Evolutionary conservation across 2,113 vertebrate species (phyloP), one percentile per base, ranked within the genome.

Genomic region (Barbus barbus): DNA sequence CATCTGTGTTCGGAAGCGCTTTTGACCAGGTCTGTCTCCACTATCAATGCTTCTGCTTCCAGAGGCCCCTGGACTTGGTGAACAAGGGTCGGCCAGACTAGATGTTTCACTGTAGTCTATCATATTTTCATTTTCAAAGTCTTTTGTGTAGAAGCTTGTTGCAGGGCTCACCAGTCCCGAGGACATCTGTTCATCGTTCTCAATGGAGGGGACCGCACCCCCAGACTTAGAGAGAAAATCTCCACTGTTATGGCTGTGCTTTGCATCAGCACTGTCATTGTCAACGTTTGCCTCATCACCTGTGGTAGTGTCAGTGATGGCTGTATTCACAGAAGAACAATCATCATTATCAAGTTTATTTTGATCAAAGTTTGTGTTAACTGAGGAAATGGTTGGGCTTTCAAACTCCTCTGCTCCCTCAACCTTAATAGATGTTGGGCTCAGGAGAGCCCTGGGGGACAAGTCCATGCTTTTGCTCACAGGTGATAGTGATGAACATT

Each of bases 1-100:
- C 98, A 99, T 99, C 80, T 99, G 98, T 83, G 98, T 99, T 92
- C 98, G 96, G 93, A 98, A 99, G 89, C 98, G 97, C 90, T 99
- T 99, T 95, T 98, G 97, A 85, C 98, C 98, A 1, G 97, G 98
- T 78, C 97, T 95, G 85, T 99, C 98, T 87, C 97, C 97, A 0
- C 94, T 95, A 81, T 99, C 98, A 4, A 96, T 95, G 86, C 96
- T 96, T 93, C 96, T 97, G 90, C 93, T 96, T 41, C 96, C 96
- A 46, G 97, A 98, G 36, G 96, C 96, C 33, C 96, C 97, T 71
- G 97, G 97, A 90, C 97, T 98, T 56, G 98, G 98, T 1, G 98
- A 99, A 88, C 97, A 98, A 79, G 98, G 98, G 86, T 99, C 98
- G 83, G 97, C 98, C 76, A 99, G 92, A 91, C 98, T 99, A 76